Percentiles rank a stretch among this genome's conserved stretches.
These are phyloP conservation scores for Thripadectes ignobilis DNA, from an alignment of 2,797 vertebrate species.

Conservation along the genomic window DNA sequence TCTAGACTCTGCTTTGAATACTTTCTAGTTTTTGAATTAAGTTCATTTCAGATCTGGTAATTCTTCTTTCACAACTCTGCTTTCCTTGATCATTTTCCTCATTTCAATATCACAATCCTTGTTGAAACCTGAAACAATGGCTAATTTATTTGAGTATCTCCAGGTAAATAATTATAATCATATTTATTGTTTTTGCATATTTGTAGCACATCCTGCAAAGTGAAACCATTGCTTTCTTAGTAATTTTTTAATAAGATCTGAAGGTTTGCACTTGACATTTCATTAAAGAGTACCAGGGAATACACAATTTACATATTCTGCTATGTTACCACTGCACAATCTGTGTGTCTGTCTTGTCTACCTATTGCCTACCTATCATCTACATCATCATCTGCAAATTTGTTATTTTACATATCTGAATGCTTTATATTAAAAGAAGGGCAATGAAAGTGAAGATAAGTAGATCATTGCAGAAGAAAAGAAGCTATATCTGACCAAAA, in stretches of 20 bases:
- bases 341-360: neutral
- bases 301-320: neutral
- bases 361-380: neutral
- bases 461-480: neutral
- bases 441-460: neutral
- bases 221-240: neutral
- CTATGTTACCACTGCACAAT: neutral
- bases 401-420: neutral
- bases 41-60: neutral
- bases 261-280: neutral
- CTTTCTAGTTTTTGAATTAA: neutral
- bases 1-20: neutral
- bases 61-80: neutral
- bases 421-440: neutral
- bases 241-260: neutral
- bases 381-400: neutral
- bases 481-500: neutral
- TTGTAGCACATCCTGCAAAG: neutral
- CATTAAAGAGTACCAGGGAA: neutral
- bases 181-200: neutral
- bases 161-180: neutral
- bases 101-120: neutral
- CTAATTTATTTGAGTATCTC: neutral
- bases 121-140: neutral
- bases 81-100: neutral